A percentile compares a stretch with the other conserved stretches of the same genome.
Evolutionary conservation across 2,797 vertebrate genomes (phyloP).

Genomic region (Brachymystax lenok): DNA sequence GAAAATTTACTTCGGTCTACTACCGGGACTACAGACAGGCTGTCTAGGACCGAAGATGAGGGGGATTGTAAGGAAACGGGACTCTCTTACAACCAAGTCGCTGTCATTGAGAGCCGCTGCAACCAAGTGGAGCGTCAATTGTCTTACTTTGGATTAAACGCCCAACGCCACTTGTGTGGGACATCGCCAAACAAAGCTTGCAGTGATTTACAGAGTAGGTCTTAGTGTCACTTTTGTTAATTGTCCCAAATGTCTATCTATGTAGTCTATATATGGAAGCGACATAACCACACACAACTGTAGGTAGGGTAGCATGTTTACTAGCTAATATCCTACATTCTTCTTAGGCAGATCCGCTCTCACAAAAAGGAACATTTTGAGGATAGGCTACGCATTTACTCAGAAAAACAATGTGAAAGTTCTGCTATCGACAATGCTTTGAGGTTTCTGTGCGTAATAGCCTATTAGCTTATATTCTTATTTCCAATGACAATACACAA

Average conservation of each 20-base stretch:
- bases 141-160: slow-evolving; percentile 46
- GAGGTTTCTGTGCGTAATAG: not conserved
- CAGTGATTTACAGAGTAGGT: slow-evolving; percentile 72
- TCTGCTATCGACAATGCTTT: not conserved
- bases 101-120: slow-evolving; percentile 37
- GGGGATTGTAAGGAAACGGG: slow-evolving; percentile 21
- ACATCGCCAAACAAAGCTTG: slow-evolving; percentile 61
- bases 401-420: not conserved
- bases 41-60: slow-evolving; percentile 27
- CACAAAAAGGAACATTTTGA: not conserved
- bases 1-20: slow-evolving; percentile 81
- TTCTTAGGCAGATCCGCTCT: not conserved
- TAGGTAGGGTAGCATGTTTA: not conserved
- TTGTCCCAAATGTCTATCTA: not conserved
- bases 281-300: not conserved
- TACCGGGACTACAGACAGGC: slow-evolving; percentile 48
- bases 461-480: not conserved
- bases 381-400: not conserved
- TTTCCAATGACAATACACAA: not conserved
- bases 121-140: slow-evolving; percentile 45
- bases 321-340: not conserved
- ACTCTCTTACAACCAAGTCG: slow-evolving; percentile 30
- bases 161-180: slow-evolving; percentile 64
- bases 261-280: not conserved
- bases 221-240: slow-evolving; percentile 57